phyloP scores from a whole-genome alignment of 2,113 vertebrate species.

The Cheilinus undulatus region DNA sequence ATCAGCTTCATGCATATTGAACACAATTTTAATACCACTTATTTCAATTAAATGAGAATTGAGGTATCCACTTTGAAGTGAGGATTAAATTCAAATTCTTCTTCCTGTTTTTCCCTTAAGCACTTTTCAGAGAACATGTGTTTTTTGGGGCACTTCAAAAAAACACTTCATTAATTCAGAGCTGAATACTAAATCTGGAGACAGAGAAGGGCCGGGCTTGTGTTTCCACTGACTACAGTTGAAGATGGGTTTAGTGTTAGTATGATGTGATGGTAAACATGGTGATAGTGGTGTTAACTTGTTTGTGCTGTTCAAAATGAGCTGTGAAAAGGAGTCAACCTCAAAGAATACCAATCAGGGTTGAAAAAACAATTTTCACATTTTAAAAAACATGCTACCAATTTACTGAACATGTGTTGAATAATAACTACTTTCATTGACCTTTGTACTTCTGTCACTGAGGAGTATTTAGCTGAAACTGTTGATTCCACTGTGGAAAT shows the following conservation, averaged over 20 bases:
- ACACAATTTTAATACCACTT: not conserved
- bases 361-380: not conserved
- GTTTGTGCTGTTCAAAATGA: constrained; percentile 16
- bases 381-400: too few species aligned
- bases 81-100: constrained; percentile 14
- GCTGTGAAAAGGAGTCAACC: not conserved
- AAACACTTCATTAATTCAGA: not conserved
- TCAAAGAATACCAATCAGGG: not conserved
- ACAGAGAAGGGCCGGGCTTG: not conserved
- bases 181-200: constrained; percentile 11
- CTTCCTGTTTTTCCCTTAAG: not conserved
- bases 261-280: constrained; percentile 33
- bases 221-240: not conserved
- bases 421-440: too few species aligned
- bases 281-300: constrained; percentile 27
- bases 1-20: not conserved
- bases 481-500: constrained; percentile 13
- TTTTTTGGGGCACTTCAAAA: constrained; percentile 21
- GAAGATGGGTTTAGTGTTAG: constrained; percentile 53
- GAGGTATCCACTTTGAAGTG: not conserved
- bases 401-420: too few species aligned
- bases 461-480: constrained; percentile 1
- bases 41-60: not conserved
- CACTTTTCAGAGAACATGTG: not conserved
- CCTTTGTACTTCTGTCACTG: too few species aligned